Conservation (phyloP, 2,888 invertebrate genomes). For the Bugula neritina region DNA sequence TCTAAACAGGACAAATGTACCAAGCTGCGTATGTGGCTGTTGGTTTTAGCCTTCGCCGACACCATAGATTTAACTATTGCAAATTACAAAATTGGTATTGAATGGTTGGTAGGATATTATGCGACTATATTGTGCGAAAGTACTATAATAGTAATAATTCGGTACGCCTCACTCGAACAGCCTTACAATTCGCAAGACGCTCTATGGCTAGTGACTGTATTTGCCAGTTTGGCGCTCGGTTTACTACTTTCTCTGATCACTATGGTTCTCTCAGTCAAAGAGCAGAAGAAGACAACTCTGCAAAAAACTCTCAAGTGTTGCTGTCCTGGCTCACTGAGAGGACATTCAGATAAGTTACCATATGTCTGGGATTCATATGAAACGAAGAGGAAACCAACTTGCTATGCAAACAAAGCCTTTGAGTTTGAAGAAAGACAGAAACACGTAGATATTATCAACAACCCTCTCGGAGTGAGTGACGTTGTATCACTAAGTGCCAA, state of each 20-base stretch:
- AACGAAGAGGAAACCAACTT: background rate
- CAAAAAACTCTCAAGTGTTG: background rate
- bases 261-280: background rate
- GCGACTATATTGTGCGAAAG: background rate
- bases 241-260: background rate
- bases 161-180: background rate
- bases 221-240: slow-evolving; percentile 13
- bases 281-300: background rate
- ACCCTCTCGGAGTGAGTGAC: background rate
- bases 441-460: slow-evolving; percentile 21
- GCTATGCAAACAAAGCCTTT: background rate
- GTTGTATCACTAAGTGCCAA: background rate
- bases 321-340: background rate
- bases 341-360: background rate
- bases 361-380: slow-evolving; percentile 5
- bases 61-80: slow-evolving; percentile 1
- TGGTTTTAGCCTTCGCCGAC: background rate
- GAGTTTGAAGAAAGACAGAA: slow-evolving; percentile 15
- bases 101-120: slow-evolving; percentile 14
- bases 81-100: background rate
- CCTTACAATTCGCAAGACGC: background rate
- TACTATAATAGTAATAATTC: background rate
- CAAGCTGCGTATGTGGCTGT: background rate
- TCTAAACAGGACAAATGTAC: background rate
- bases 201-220: slow-evolving; percentile 2